These are phyloP conservation scores for Cettia cetti DNA, from an alignment of 2,113 vertebrate species.

Conservation along the genomic window DNA sequence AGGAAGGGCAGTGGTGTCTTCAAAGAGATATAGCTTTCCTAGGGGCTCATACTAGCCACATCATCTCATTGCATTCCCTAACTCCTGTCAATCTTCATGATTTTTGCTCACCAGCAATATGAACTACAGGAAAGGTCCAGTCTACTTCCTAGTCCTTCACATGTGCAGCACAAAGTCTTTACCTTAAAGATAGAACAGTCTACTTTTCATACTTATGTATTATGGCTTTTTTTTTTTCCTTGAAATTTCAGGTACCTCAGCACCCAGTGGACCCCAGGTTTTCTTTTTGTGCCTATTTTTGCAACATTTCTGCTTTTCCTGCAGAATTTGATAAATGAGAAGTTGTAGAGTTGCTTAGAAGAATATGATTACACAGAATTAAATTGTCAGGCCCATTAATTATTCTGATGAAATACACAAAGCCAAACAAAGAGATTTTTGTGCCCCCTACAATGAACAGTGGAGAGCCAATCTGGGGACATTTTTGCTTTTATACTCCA, in stretches of 20 bases:
- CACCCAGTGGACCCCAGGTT: background rate
- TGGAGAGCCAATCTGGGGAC: background rate
- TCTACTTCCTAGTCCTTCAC: background rate
- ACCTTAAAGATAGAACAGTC: background rate
- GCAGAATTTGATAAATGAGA: conserved; percentile 19
- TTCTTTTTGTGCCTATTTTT: background rate
- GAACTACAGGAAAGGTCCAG: background rate
- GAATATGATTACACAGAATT: conserved; percentile 24
- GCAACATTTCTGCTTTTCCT: background rate
- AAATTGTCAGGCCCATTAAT: conserved; percentile 41
- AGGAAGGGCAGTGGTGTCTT: background rate
- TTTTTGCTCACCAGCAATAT: background rate
- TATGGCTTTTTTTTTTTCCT: fast-evolving
- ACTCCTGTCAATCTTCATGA: background rate
- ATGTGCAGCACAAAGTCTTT: background rate
- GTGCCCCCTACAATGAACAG: background rate
- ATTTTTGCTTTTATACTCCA: background rate
- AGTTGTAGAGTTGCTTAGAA: background rate
- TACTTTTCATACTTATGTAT: background rate
- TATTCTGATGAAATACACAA: background rate
- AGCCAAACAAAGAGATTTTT: background rate
- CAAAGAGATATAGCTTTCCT: background rate
- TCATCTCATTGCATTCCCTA: background rate
- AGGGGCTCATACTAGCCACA: background rate
- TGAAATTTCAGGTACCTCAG: background rate